Conservation (phyloP, 23 tunicate genomes). For the Trididemnum nubilum region DNA sequence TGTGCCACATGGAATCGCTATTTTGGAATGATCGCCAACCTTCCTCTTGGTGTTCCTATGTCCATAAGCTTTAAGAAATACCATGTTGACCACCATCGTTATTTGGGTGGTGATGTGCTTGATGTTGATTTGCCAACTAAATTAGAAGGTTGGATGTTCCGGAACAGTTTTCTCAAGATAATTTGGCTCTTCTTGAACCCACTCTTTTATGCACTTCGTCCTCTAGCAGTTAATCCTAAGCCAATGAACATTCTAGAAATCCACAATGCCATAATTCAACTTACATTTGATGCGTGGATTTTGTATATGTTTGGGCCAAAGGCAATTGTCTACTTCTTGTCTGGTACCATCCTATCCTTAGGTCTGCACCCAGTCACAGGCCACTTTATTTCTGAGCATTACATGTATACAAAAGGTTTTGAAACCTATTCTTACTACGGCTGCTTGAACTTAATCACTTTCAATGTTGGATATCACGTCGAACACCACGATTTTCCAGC, state of each 20-base stretch:
- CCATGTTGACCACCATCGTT: constrained; percentile 94
- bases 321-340: constrained; percentile 72
- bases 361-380: constrained; percentile 97
- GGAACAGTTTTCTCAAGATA: constrained; percentile 82
- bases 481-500: constrained; percentile 99
- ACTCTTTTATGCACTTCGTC: constrained; percentile 85
- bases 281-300: constrained; percentile 76
- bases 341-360: constrained; percentile 75
- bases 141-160: constrained; percentile 81
- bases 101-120: constrained; percentile 86
- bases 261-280: constrained; percentile 82
- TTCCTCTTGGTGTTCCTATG: constrained; percentile 94
- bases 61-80: constrained; percentile 94
- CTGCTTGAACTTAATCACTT: constrained; percentile 75
- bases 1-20: constrained; percentile 83
- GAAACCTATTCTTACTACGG: constrained; percentile 98
- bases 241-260: constrained; percentile 81
- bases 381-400: constrained; percentile 97
- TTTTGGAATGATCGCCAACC: constrained; percentile 94
- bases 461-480: constrained; percentile 97
- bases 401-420: constrained; percentile 92
- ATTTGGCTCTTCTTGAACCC: constrained; percentile 93
- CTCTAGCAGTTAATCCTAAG: constrained; percentile 87
- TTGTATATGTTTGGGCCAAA: constrained; percentile 83
- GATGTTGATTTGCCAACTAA: constrained; percentile 91